Conservation (phyloP, 1,140 invertebrate species). For the Pemphigus obesinymphae region DNA sequence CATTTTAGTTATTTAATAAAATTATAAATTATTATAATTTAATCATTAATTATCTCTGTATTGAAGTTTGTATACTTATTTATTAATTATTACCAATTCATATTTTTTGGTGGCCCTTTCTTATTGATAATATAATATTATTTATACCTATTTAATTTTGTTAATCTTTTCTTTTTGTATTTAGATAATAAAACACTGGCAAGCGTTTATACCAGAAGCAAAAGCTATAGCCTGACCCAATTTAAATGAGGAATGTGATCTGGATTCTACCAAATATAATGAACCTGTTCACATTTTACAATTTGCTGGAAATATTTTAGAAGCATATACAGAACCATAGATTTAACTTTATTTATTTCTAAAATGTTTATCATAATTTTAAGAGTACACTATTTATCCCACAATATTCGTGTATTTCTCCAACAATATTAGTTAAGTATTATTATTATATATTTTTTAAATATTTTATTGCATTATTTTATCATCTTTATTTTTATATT, state of each 20-base stretch:
- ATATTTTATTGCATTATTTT: slow-evolving; percentile 20
- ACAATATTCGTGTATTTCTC: background rate
- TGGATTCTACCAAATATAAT: background rate
- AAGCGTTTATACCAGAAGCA: slow-evolving; percentile 84
- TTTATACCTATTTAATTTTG: background rate
- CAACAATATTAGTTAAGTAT: background rate
- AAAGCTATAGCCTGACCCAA: slow-evolving; percentile 40
- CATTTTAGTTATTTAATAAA: too few relatives aligned
- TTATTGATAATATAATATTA: too few relatives aligned
- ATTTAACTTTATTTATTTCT: slow-evolving; percentile 19
- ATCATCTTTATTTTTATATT: slow-evolving; percentile 20
- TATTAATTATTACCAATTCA: too few relatives aligned
- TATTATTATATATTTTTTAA: slow-evolving; percentile 30
- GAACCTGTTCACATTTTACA: slow-evolving; percentile 22
- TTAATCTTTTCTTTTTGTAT: slow-evolving; percentile 42
- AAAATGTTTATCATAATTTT: slow-evolving; percentile 5
- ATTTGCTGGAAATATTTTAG: slow-evolving; percentile 36
- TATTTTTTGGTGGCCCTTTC: too few relatives aligned
- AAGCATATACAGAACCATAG: slow-evolving; percentile 7
- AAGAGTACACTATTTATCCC: background rate
- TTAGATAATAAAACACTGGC: slow-evolving; percentile 91
- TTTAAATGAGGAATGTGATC: background rate
- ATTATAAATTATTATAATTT: too few relatives aligned
- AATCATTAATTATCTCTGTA: too few relatives aligned
- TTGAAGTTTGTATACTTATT: too few relatives aligned